Evolutionary conservation across 2,888 invertebrate species (phyloP), one percentile per base, ranked within the genome.

Genomic region (Campoplex capitator): DNA sequence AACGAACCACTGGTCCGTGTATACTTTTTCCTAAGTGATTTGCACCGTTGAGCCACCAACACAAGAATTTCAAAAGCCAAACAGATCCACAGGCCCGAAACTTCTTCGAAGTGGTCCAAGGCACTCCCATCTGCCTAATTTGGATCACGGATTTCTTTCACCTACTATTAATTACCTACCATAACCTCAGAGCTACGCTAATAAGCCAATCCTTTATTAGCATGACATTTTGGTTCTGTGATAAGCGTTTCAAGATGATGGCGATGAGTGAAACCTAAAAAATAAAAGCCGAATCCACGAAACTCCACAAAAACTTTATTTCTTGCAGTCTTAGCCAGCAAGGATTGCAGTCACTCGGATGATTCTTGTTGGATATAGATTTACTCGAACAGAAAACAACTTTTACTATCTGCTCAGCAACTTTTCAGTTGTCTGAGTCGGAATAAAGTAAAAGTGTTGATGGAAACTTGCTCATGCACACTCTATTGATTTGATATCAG

Each of bases 61-160:
- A 42, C n/a, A 11, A 3, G 48, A 70, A 62, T 45, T 68, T 58
- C 23, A 4, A 16, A 32, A 67, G 32, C 62, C 56, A 48, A 58
- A 28, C 35, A 62, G 76, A 77, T 78, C 77, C 67, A 13, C 58
- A 8, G 58, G 18, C 65, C 48, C 13, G 32, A 56, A 74, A 67
- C 6, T 85, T 77, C 65, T 73, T 8, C 85, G 76, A 65, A 85
- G 45, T 71, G 54, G 75, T 42, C 80, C 85, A 77, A 81, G 80
- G 76, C 62, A 42, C 11, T 67, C 45, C 45, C 51, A n/a, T 70
- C 62, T 54, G 35, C 48, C 75, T 70, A 73, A 78, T 84, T 73
- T 74, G 13, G 42, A 51, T 68, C 51, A 28, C 28, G 6, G 35
- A 35, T 68, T 35, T 51, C 38, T 79, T 48, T 74, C 28, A 28